Base-by-base conservation (phyloP, 1,140 invertebrate genomes). In the Ceratoteleas bidentatus region DNA sequence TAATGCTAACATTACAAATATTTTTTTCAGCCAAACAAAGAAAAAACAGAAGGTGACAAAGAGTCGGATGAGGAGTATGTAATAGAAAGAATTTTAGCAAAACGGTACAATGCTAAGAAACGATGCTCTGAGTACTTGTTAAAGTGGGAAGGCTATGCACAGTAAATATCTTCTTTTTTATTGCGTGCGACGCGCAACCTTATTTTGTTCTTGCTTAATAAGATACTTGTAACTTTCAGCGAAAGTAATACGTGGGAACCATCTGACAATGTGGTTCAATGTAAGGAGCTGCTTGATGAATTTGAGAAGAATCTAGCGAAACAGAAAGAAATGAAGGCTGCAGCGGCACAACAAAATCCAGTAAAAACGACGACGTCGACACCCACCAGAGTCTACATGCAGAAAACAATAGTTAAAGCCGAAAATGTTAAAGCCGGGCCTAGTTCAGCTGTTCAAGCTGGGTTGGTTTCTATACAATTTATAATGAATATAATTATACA, bases 211-310 rank as follows among this genome's bases (percentile, higher is more conserved):
- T n/a, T n/a, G n/a, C n/a, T n/a, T n/a, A n/a, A n/a, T n/a, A n/a
- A n/a, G n/a, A n/a, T n/a, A n/a, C n/a, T n/a, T n/a, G n/a, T n/a
- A n/a, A n/a, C n/a, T n/a, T n/a, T n/a, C 70, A 95, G 94, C 85
- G 94, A 95, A 69, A 93, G 94, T 64, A 96, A 95, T 87, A 96
- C 95, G 10, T 97, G 96, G 96, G 96, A 97, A 86, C 94, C 95
- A 3, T 92, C 93, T 14, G 93, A 94, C 49, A 94, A 95, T 85
- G 93, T 96, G 74, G 92, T 94, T 45, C 94, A 94, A 6, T 96
- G 96, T 85, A 95, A 95, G 86, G 93, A 94, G 85, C 88, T 96
- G 16, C 87, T 96, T 15, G 95, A 96, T 66, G 95, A 95, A 54
- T 97, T 96, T 86, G 96, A 97, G 88, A 94, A 94, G 79, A 95